phyloP scores from a whole-genome alignment of 2,113 vertebrate genomes.

The Nyctereutes procyonoides region DNA sequence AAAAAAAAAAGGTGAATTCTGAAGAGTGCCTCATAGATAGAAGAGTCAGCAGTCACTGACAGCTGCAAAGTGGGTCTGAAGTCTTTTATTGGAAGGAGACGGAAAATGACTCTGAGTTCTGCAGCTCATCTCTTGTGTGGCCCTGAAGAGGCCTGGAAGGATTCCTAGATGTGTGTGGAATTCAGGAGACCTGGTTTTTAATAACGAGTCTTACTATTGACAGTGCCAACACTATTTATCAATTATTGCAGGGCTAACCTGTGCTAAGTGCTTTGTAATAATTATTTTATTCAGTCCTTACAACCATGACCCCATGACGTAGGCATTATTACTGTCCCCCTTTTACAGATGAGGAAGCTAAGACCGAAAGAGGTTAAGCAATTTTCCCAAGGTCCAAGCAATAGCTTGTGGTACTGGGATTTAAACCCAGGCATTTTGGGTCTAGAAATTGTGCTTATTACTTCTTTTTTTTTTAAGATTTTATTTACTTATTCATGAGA shows the following conservation, averaged over 20 bases:
- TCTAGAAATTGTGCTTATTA: constrained; percentile 6
- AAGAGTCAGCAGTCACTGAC: not conserved
- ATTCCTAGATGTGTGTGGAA: not conserved
- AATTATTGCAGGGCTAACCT: not conserved
- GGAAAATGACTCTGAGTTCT: not conserved
- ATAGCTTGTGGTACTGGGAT: not conserved
- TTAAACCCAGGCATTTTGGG: not conserved
- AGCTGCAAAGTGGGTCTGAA: not conserved
- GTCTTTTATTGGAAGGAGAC: not conserved
- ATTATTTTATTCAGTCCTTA: not conserved
- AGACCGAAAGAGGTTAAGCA: not conserved
- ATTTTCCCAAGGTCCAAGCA: constrained; percentile 22
- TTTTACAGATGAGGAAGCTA: not conserved
- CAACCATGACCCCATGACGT: not conserved
- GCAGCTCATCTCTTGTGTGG: not conserved
- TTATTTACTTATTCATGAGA: too few relatives aligned
- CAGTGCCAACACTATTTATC: not conserved
- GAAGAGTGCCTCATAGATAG: not conserved
- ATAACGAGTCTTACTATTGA: not conserved
- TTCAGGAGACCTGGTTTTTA: not conserved
- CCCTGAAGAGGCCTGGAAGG: not conserved
- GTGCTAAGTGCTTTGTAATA: not conserved
- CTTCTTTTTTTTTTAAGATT: not conserved
- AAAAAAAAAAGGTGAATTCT: not conserved
- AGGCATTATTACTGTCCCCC: not conserved